A percentile compares a stretch with the other conserved stretches of the same genome.
Conservation (phyloP, 2,113 vertebrate genomes). For the Crocuta crocuta region DNA sequence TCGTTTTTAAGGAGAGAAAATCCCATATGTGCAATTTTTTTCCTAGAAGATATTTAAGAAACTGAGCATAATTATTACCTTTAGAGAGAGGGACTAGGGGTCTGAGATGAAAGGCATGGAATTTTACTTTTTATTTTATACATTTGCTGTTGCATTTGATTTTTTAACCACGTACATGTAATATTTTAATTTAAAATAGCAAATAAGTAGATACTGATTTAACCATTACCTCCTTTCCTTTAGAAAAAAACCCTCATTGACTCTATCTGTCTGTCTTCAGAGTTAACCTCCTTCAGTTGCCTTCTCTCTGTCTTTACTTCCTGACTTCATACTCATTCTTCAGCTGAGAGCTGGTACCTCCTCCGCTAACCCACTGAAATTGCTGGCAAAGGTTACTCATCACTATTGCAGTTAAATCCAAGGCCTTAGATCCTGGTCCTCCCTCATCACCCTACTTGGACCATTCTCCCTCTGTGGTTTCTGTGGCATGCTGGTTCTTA, state of each 20-base stretch:
- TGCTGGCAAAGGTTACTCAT: neutral
- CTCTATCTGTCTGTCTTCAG: neutral
- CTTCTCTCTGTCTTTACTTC: neutral
- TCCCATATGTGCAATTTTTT: neutral
- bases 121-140: constrained; percentile 16
- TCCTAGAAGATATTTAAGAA: neutral
- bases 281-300: neutral
- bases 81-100: neutral
- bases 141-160: neutral
- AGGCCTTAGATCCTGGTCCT: rapidly evolving
- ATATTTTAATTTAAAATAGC: neutral
- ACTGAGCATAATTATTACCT: neutral
- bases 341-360: neutral
- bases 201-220: neutral
- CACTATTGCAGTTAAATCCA: no score
- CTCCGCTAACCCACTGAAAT: neutral
- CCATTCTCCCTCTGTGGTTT: neutral
- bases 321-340: neutral
- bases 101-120: neutral
- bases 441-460: neutral
- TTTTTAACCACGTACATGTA: neutral
- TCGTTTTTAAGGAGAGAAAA: neutral
- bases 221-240: neutral
- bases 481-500: neutral
- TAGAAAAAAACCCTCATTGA: neutral